Evolutionary conservation across 2,113 vertebrate species (phyloP), one percentile per base, ranked within the genome.

Genomic region (Podilymbus podiceps): DNA sequence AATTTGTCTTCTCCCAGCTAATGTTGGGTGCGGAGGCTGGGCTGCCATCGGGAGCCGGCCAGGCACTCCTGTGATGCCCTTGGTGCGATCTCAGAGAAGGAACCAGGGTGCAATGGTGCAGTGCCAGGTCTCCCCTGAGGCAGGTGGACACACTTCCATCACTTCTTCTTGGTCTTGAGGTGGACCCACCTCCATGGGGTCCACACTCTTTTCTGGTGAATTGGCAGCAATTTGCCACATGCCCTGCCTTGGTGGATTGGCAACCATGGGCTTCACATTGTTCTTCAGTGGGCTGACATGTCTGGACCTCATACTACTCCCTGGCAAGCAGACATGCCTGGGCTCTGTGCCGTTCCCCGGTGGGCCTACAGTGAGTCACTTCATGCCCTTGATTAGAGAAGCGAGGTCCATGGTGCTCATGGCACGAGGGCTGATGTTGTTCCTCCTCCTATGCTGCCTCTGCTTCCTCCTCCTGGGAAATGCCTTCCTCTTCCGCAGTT

Each of bases 361-460:
- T 8, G 17, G 31, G 17, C 7, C 23, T 27, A 46, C 4, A n/a
- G 71, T 4, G 38, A 42, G 5, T 19, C 3, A 5, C 66, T 47
- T 15, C 64, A 67, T 47, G 44, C 21, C 7, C 1, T 23, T 7
- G 3, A 33, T 24, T 21, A 67, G 44, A 17, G 64, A 16, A 4
- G 21, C 4, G 5, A 47, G 44, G 30, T 23, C 2, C 1, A 8
- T 33, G 0, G 7, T 2, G 3, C 21, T 66, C 25, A 5, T 2
- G 8, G 38, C 60, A 40, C 7, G 7, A 47, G 44, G 10, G 11
- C 22, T 8, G 22, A 12, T n/a, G 42, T 47, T 46, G 30, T 21
- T 58, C 33, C 33, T 58, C 56, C 47, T 64, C 62, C 62, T 64
- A 25, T 8, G 12, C 40, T 18, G 27, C 38, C 62, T 42, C 38